Evolutionary conservation across 2,113 vertebrate genomes (phyloP), one percentile per base, ranked within the genome.

Genomic region (Camelus dromedarius): DNA sequence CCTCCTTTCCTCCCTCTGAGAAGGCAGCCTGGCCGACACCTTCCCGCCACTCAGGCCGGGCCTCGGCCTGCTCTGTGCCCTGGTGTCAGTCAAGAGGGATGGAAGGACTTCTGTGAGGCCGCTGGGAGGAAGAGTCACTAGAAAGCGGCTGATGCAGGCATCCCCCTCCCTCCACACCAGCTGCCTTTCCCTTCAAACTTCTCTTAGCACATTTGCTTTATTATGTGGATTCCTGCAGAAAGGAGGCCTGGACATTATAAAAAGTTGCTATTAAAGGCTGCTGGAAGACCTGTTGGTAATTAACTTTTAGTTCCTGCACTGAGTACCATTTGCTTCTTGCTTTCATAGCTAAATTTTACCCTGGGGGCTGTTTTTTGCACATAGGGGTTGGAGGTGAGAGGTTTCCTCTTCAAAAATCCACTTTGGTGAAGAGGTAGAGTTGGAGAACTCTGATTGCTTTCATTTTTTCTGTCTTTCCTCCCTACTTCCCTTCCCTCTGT

Each of bases 261-360:
- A 90, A 87, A 50, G 19, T 79, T 90, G 3, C 8, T 89, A 38
- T 67, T 95, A 85, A 38, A 83, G 91, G 67, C 77, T 96, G 8
- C 66, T n/a, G 60, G 26, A 28, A 67, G 70, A 67, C 70, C 5
- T 35, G 9, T 12, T 22, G 50, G 30, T 73, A 16, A 92, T 83
- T 77, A 89, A 93, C 22, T 90, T 35, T 56, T 62, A 87, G 42
- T 22, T 95, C 38, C 92, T 30, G 67, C 48, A 18, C 24, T 38
- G 67, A 84, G 46, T 6, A 13, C 76, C 52, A 58, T 60, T n/a
- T 18, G 6, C 46, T 58, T 94, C 30, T 80, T 94, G 58, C 50
- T 91, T 79, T 91, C n/a, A 64, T 42, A 64, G 16, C 67, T 91
- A n/a, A 60, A 62, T 69, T 58, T 92, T 42, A 72, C 16, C 48